phyloP scores from a whole-genome alignment of 1,140 invertebrate species.

The Cepaea nemoralis region DNA sequence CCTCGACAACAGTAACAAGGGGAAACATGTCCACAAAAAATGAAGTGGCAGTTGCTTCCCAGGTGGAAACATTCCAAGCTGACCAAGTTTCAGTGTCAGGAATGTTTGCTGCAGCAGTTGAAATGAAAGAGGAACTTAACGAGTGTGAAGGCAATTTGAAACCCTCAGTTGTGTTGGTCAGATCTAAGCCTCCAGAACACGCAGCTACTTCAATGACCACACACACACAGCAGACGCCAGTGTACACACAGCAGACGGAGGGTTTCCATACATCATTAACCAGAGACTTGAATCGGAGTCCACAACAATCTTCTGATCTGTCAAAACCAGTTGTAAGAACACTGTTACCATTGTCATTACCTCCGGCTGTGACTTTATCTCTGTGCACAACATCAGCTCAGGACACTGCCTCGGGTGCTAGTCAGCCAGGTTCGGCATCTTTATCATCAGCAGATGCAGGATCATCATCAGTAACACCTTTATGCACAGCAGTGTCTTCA shows the following conservation, averaged over 20 bases:
- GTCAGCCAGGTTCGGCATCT: background rate
- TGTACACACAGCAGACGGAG: background rate
- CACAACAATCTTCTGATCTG: background rate
- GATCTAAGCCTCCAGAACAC: background rate
- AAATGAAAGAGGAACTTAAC: background rate
- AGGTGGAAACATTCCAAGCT: background rate
- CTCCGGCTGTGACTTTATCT: slow-evolving; percentile 6
- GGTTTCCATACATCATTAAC: background rate
- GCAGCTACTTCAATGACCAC: background rate
- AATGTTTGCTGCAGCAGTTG: background rate
- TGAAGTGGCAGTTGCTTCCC: background rate
- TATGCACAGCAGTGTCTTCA: too few relatives aligned
- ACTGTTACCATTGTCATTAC: slow-evolving; percentile 2
- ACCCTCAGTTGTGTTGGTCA: background rate
- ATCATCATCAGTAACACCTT: background rate
- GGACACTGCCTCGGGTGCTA: slow-evolving; percentile 12
- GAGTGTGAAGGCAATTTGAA: background rate
- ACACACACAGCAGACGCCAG: background rate
- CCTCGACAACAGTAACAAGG: slow-evolving; percentile 27
- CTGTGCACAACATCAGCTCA: background rate
- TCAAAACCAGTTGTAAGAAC: background rate
- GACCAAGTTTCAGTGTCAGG: background rate
- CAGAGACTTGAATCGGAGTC: background rate
- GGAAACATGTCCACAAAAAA: background rate
- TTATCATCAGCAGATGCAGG: background rate